Base-by-base conservation (phyloP, 2,888 invertebrate species). In the Smittia sp. region DNA sequence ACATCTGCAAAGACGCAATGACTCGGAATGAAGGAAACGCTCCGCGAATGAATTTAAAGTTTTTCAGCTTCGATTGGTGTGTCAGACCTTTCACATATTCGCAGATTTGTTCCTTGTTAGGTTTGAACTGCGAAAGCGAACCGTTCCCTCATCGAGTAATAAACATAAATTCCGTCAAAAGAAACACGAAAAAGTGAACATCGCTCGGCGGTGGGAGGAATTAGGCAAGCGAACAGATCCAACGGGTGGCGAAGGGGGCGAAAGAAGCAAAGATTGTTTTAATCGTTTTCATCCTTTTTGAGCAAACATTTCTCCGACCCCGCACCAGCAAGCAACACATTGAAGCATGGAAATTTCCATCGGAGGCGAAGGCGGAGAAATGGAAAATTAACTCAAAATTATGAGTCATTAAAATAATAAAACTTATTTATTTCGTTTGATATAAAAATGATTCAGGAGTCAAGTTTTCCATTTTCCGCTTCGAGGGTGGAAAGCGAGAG, bases 341-440 rank as follows among this genome's bases (percentile, higher is more conserved):
- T 58, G 58, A 58, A 58, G 58, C 58, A 58, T 58, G 22, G 22
- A 58, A 58, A 18, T 58, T 58, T 18, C 22, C n/a, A n/a, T 20
- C 58, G 3, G 15, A 58, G 22, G 58, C 20, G 22, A 22, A 18
- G 58, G 22, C 20, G 4, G 9, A 58, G 18, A 58, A 58, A 58
- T 58, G 69, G 69, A 69, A 69, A 69, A 69, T 69, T 69, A 69
- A 69, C 69, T 69, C 39, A 69, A 69, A 69, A 69, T 69, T 69
- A 69, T 69, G 46, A 69, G 52, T 52, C 69, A 69, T 69, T 69
- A 69, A 69, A 69, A 69, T 69, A 46, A 69, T 69, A 69, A 69
- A 69, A 69, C 69, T 69, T 52, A 69, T 69, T 69, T 69, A 69
- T 69, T 69, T 46, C 52, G 46, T 69, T 69, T 69, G 69, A 69